Base-by-base conservation (phyloP, 1,140 invertebrate species). In the Papilio machaon region DNA sequence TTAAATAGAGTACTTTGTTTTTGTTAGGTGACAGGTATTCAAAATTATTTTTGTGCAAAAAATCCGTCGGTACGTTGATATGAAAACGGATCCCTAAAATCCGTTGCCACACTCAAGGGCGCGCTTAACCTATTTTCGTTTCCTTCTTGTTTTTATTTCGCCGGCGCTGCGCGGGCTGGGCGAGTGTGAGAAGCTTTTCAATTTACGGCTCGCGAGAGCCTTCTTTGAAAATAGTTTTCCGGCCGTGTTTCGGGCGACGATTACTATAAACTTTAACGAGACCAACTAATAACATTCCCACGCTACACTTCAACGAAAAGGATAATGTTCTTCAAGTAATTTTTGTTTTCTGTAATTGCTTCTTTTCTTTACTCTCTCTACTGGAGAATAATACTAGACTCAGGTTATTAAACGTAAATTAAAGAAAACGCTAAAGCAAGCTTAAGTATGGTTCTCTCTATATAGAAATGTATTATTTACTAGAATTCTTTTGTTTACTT, bases 51-150 rank as follows among this genome's bases (percentile, higher is more conserved):
- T 64, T 60, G 8, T 6, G 4, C 10, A 30, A 67, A 67, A 67
- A 35, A 67, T 67, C 58, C 77, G 80, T 80, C 79, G 75, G 73
- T 73, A 15, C 43, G 60, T 81, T 83, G 86, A 84, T 89, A 89
- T 87, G 88, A 90, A 90, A 90, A 91, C 86, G 86, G 87, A 90
- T 89, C 86, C 85, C 82, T 82, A n/a, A 80, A 85, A 79, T 83
- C 89, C 89, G 79, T 84, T 86, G 81, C 76, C 58, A 70, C 75
- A 82, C 87, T 86, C 85, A 64, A 85, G 90, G 88, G 91, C 70
- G 83, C 91, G 86, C 88, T 93, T 93, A 92, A 92, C 91, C 91
- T 89, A 93, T 92, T 91, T 91, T 89, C 89, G 87, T 90, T 90
- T 92, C 85, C 82, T 85, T 84, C 87, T 85, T 89, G 85, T 91